Evolutionary conservation across 2,888 invertebrate species (phyloP), one percentile per base, ranked within the genome.

Genomic region (Crioceris asparagi): DNA sequence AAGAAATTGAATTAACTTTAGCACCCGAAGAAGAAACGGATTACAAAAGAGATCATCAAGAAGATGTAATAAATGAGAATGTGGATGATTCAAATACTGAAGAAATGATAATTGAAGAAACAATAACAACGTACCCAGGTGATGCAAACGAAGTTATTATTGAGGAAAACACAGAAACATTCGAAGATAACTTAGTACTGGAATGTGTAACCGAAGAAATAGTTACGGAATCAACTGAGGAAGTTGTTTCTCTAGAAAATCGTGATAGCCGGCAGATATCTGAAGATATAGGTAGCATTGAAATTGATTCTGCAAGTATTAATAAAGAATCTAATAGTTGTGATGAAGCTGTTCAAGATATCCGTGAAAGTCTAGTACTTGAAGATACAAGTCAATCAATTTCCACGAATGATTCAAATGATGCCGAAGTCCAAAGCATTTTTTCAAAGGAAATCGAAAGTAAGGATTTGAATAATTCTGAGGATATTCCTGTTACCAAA

Each of bases 161-260:
- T 25, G 37, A 32, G 5, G 27, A 33, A 29, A 19, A 29, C 10
- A 31, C 21, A 17, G 29, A 38, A 17, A n/a, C 19, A 17, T 4
- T 17, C 23, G 25, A 35, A 21, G 39, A 44, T 19, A 51, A 49
- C 32, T 33, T 53, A 27, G 40, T 49, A 25, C 47, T 54, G 2
- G 57, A 56, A 38, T 57, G 54, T 46, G 45, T 55, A 35, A 46
- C 52, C 4, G 57, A 49, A 43, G 48, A 48, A 7, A 21, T 10
- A 21, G 21, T 21, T 21, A 10, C 10, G 6, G 10, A n/a, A n/a
- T n/a, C n/a, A n/a, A n/a, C n/a, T n/a, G n/a, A n/a, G 12, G 27
- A 27, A 34, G 36, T 48, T 38, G 36, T 45, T 23, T 29, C 41
- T 11, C 34, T 29, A 21, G 36, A 38, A 27, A 27, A 29, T 21